Conservation (phyloP, 2,797 vertebrate species). For the Amblyopsis hoosieri region DNA sequence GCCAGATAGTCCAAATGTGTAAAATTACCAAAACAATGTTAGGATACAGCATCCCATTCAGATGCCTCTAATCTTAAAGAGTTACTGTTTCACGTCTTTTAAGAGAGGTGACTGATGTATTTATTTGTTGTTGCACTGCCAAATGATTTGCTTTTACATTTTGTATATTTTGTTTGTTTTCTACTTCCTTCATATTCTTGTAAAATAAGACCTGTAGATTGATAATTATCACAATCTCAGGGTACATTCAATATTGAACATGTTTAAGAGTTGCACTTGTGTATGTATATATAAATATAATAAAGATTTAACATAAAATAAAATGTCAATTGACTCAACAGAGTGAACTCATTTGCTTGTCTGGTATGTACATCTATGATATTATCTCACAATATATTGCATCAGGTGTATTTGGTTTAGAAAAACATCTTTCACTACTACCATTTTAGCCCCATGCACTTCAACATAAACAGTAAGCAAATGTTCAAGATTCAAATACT, state of each 20-base stretch:
- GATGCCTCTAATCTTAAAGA: neutral
- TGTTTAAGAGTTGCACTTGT: neutral
- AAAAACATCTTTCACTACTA: neutral
- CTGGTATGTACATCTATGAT: neutral
- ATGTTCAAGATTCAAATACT: too few species aligned
- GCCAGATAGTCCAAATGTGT: neutral
- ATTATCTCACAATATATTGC: neutral
- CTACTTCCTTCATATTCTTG: neutral
- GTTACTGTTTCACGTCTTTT: neutral
- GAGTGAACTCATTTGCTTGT: neutral
- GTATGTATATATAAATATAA: neutral
- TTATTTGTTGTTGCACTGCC: conserved; percentile 5
- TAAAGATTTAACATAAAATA: conserved; percentile 4
- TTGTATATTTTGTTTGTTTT: neutral
- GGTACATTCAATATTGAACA: neutral
- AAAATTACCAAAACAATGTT: neutral
- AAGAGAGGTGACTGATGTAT: neutral
- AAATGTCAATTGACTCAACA: conserved; percentile 5
- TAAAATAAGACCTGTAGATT: too few species aligned
- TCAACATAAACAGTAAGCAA: too few species aligned
- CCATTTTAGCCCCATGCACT: conserved; percentile 9
- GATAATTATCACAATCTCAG: neutral
- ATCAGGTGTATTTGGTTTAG: neutral
- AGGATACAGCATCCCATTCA: too few species aligned
- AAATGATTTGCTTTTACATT: neutral